phyloP scores from a whole-genome alignment of 2,113 vertebrate genomes.

The Nanorana parkeri region DNA sequence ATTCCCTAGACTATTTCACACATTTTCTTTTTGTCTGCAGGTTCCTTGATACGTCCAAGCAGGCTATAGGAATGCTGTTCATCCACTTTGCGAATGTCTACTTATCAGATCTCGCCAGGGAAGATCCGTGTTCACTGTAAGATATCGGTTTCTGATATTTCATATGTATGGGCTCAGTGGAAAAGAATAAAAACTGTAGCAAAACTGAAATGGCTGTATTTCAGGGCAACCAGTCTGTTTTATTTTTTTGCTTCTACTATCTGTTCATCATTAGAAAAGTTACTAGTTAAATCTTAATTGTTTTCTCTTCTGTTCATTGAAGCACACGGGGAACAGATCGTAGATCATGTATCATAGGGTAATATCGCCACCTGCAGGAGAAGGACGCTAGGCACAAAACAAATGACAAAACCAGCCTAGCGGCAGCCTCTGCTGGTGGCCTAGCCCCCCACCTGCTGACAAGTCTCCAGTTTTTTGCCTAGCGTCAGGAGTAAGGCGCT shows the following conservation, averaged over 20 bases:
- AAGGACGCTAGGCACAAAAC: no score
- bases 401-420: no score
- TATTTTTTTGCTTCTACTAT: no score
- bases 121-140: constrained; percentile 98
- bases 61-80: constrained; percentile 98
- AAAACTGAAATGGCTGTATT: background rate
- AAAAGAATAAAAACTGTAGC: background rate
- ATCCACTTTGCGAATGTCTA: constrained; percentile 99
- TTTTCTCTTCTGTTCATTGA: no score
- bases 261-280: background rate
- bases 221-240: background rate
- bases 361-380: no score
- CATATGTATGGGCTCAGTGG: background rate
- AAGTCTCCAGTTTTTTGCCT: no score
- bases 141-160: constrained; percentile 66
- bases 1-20: no score
- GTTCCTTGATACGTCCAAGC: constrained; percentile 98
- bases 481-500: no score
- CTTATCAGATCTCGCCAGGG: constrained; percentile 92
- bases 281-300: background rate
- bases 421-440: no score
- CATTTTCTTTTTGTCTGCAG: constrained; percentile 64
- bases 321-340: no score
- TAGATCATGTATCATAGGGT: no score
- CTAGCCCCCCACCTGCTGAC: no score